These are phyloP conservation scores for Hartigia nigra DNA, from an alignment of 2,888 invertebrate species.

Conservation along the genomic window DNA sequence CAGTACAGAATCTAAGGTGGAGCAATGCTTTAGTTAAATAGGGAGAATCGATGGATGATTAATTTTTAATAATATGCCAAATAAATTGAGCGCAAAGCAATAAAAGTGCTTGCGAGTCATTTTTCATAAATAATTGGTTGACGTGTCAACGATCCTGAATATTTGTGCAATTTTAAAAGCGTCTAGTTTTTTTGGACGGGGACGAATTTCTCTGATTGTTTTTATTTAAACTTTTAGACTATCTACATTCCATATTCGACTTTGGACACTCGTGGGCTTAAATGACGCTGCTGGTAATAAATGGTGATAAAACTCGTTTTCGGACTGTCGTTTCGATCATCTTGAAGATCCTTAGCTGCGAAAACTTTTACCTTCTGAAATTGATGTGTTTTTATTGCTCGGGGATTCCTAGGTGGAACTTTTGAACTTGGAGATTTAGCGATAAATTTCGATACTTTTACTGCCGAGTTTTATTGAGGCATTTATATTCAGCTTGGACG, in stretches of 20 bases:
- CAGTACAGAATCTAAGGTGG: not conserved
- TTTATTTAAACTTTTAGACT: not conserved
- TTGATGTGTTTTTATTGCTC: not conserved
- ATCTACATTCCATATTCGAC: not conserved
- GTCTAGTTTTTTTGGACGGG: too few relatives aligned
- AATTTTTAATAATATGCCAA: too few relatives aligned
- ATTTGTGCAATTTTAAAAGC: too few relatives aligned
- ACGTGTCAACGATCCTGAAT: too few relatives aligned
- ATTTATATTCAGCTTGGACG: not conserved
- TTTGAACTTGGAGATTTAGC: not conserved
- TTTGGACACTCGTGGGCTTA: not conserved
- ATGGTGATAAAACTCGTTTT: not conserved
- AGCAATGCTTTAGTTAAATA: not conserved
- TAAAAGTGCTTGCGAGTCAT: too few relatives aligned
- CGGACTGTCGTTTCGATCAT: not conserved
- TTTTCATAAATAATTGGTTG: too few relatives aligned
- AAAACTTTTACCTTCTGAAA: not conserved
- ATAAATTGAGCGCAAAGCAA: too few relatives aligned
- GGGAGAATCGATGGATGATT: too few relatives aligned
- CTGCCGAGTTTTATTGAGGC: not conserved
- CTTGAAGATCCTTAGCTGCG: not conserved
- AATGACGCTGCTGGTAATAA: not conserved
- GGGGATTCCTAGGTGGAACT: not conserved
- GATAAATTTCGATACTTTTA: not conserved
- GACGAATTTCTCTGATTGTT: too few relatives aligned